These are phyloP conservation scores for Antennarius maculatus DNA, from an alignment of 2,797 vertebrate species.

Conservation along the genomic window DNA sequence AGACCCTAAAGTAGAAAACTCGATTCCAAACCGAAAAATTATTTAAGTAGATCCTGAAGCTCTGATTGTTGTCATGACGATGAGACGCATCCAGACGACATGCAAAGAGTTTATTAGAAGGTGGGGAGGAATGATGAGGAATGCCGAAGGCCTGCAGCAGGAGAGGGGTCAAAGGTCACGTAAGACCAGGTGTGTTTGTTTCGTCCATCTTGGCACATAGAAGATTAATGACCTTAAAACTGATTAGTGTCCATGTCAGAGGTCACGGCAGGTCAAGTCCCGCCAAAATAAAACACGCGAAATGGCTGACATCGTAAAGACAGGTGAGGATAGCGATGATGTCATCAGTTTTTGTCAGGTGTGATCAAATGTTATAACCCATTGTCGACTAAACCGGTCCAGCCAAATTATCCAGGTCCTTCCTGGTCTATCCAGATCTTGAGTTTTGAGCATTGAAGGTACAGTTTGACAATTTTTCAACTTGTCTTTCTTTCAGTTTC, in stretches of 20 bases:
- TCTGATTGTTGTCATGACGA: too few relatives aligned
- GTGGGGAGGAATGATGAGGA: too few relatives aligned
- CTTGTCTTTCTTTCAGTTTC: background rate
- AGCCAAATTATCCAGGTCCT: too few relatives aligned
- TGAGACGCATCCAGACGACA: too few relatives aligned
- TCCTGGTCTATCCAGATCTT: background rate
- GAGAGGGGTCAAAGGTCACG: background rate
- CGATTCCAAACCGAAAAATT: too few relatives aligned
- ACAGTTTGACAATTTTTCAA: background rate
- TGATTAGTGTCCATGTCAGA: background rate
- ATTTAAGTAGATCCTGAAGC: too few relatives aligned
- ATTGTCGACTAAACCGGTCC: background rate
- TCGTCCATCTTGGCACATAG: slow-evolving; percentile 51
- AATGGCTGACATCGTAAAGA: slow-evolving; percentile 1
- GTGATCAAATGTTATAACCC: background rate
- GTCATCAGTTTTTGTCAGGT: slow-evolving; percentile 7
- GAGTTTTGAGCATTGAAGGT: background rate
- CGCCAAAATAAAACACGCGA: slow-evolving; percentile 14
- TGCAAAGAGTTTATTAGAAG: too few relatives aligned
- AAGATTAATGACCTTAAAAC: slow-evolving; percentile 8
- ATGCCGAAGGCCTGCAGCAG: background rate
- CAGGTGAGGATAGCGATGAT: background rate
- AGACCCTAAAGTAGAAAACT: too few relatives aligned
- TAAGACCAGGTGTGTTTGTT: slow-evolving; percentile 12
- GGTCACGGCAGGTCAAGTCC: background rate